Base-by-base conservation (phyloP, 2,797 vertebrate species). In the Tokudaia tokunoshimensis region DNA sequence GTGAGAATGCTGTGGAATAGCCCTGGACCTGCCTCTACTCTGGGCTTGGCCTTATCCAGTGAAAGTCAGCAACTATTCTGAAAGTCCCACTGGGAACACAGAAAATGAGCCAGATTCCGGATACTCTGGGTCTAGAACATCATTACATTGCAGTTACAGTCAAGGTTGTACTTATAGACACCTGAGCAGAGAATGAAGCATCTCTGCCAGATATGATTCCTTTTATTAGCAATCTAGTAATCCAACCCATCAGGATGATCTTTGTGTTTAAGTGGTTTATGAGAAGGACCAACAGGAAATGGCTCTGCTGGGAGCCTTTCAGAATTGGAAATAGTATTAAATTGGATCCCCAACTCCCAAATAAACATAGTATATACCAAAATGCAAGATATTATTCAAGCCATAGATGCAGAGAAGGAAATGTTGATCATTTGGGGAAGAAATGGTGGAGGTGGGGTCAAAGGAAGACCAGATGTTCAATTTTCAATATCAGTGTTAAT, bases 251-350 rank as follows among this genome's bases (percentile, higher is more conserved):
- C 85, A 91, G 96, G 95, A 96, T 95, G 97, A 98, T 93, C 86
- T 94, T 96, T 96, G 95, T 79, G 98, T 97, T 70, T 72, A 81
- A 96, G 94, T 92, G 34, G 84, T 96, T 98, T 97, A 93, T 13
- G 31, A 94, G 97, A 84, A 91, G 89, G 70, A 74, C 26, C 81
- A 88, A 95, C 37, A 96, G 89, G 93, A 98, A 98, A 95, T 95
- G 94, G 8, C 92, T 80, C 84, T 97, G 83, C 74, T 87, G 95
- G 72, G 55, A 93, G 65, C 19, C 94, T 95, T 92, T 98, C 81
- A 95, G 92, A 95, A 92, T 41, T 95, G 59, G 91, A 96, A 95
- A 72, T 41, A 89, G 57, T 85, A 97, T 96, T 92, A 95, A 94
- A 95, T 94, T 91, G 96, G 55, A 74, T 97, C 91, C 57, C 24